Evolutionary conservation across 2,797 vertebrate genomes (phyloP).

Genomic region (Bryconaethiops microstoma): DNA sequence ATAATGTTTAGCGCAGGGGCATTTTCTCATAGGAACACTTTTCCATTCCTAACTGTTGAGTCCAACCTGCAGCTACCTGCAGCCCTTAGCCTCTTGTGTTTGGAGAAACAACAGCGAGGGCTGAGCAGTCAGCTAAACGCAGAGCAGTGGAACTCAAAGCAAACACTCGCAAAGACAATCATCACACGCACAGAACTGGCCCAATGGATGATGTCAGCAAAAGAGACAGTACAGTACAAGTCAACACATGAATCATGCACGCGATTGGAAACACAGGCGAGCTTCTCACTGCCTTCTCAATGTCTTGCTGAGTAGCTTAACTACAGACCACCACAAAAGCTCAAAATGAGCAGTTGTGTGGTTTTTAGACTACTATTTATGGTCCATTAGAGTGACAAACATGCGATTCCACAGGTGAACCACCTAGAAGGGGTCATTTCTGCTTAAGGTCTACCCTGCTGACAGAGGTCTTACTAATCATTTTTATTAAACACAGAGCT

Average conservation of each 20-base stretch:
- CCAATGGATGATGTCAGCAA: slow-evolving; percentile 44
- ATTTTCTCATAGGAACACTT: slow-evolving; percentile 11
- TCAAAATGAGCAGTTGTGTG: slow-evolving; percentile 30
- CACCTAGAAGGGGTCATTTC: slow-evolving; percentile 9
- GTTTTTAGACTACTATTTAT: slow-evolving; percentile 44
- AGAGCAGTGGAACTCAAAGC: slow-evolving; percentile 47
- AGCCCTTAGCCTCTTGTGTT: slow-evolving; percentile 34
- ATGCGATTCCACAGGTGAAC: neutral
- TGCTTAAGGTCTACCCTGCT: neutral
- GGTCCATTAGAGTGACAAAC: slow-evolving; percentile 24
- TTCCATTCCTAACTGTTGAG: slow-evolving; percentile 25
- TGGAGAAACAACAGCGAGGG: slow-evolving; percentile 49
- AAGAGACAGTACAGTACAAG: slow-evolving; percentile 31
- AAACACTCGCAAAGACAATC: slow-evolving; percentile 43
- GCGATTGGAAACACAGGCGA: slow-evolving; percentile 2
- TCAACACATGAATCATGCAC: slow-evolving; percentile 43
- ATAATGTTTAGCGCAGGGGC: neutral
- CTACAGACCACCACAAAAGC: slow-evolving; percentile 36
- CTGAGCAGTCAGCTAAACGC: slow-evolving; percentile 45
- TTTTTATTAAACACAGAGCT: neutral
- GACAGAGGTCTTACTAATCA: neutral
- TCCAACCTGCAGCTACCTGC: slow-evolving; percentile 25
- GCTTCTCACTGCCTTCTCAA: slow-evolving; percentile 4
- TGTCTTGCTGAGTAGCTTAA: slow-evolving; percentile 39
- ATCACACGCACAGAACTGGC: slow-evolving; percentile 37